A percentile compares a stretch with the other conserved stretches of the same genome.
Evolutionary conservation across 2,888 invertebrate species (phyloP).

Genomic region (Exephanes ischioxanthus): DNA sequence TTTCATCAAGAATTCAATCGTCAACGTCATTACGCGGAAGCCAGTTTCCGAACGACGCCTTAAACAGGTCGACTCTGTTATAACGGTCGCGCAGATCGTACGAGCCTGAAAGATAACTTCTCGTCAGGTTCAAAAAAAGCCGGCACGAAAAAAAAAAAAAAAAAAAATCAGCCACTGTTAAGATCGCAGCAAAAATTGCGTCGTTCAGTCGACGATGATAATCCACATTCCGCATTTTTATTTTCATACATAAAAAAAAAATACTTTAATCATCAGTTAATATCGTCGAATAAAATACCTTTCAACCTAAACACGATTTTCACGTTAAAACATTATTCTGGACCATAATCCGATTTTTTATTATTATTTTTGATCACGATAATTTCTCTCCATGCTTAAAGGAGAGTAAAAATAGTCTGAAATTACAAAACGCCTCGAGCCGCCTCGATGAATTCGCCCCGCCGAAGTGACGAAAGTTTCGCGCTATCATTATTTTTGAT

Average conservation of each 20-base stretch:
- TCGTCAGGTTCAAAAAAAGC: not conserved
- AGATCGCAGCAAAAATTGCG: no score
- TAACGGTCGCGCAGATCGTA: slow-evolving; percentile 57
- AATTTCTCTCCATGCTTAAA: no score
- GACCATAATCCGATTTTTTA: no score
- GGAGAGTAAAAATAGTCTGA: no score
- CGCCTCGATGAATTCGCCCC: no score
- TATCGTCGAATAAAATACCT: not conserved
- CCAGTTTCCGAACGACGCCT: not conserved
- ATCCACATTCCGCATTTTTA: not conserved
- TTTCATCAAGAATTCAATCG: not conserved
- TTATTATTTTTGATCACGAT: no score
- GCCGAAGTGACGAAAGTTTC: no score
- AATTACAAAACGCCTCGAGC: no score
- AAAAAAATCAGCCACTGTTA: not conserved
- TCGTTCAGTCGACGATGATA: not conserved
- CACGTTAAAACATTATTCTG: no score
- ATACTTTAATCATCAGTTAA: not conserved
- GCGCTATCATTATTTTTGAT: no score
- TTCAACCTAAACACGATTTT: not conserved
- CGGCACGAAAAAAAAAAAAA: not conserved
- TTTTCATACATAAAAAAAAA: not conserved
- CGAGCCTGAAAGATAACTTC: not conserved
- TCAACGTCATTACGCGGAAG: not conserved
- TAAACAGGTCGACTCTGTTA: slow-evolving; percentile 20